Conservation (phyloP, 2,113 vertebrate genomes). For the Piprites chloris region DNA sequence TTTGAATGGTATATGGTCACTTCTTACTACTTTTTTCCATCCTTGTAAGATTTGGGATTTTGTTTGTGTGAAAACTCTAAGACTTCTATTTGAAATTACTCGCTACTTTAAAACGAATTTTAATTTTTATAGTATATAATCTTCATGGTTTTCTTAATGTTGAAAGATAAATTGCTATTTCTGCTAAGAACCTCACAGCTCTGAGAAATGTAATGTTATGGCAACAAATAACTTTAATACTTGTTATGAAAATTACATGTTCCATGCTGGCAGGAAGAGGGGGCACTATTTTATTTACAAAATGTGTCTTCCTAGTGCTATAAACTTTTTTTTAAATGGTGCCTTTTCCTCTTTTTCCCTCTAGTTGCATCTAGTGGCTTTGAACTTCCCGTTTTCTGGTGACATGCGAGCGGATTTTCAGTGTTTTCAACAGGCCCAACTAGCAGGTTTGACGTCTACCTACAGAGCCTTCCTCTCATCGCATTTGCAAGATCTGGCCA, state of each 20-base stretch:
- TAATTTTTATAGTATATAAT: background rate
- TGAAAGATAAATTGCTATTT: background rate
- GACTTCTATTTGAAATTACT: background rate
- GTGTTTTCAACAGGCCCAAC: slow-evolving; percentile 90
- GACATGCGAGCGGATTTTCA: slow-evolving; percentile 85
- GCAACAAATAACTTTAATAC: background rate
- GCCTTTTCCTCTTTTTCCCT: background rate
- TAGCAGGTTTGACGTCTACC: slow-evolving; percentile 83
- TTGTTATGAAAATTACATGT: background rate
- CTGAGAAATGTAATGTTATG: background rate
- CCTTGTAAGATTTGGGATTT: background rate
- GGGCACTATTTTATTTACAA: background rate
- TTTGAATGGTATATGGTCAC: background rate
- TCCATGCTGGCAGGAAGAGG: background rate
- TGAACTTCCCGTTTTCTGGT: slow-evolving; percentile 88
- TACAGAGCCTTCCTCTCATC: slow-evolving; percentile 92
- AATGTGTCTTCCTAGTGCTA: background rate
- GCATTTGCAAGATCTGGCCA: slow-evolving; percentile 85
- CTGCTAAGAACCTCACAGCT: background rate
- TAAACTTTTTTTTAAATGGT: fast-evolving
- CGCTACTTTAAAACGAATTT: background rate
- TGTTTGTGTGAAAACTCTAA: background rate
- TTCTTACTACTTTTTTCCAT: background rate
- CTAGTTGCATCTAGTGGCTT: slow-evolving; percentile 88
- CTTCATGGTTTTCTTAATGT: background rate